These are phyloP conservation scores for Anastatus disparis DNA, from an alignment of 1,140 invertebrate species.

Conservation along the genomic window DNA sequence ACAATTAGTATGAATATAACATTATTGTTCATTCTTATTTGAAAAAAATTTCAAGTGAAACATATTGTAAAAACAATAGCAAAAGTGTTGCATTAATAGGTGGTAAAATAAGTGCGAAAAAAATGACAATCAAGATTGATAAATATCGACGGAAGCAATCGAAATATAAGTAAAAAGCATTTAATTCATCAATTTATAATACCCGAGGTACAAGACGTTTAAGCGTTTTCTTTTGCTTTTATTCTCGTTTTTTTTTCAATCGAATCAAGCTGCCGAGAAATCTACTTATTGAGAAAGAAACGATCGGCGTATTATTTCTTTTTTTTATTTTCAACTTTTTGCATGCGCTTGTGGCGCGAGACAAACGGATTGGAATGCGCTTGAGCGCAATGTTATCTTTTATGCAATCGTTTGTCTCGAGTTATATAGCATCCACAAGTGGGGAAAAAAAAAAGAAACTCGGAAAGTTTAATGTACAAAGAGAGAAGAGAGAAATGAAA, in stretches of 20 bases:
- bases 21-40: no score
- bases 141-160: conserved; percentile 8
- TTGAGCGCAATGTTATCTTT: conserved; percentile 7
- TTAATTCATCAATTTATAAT: conserved; percentile 28
- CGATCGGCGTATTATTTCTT: conserved; percentile 2
- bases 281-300: conserved; percentile 30
- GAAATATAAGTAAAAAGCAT: conserved; percentile 14
- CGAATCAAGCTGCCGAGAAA: no score
- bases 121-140: conserved; percentile 16
- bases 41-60: no score
- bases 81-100: not conserved
- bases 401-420: not conserved
- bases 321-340: no score
- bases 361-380: conserved; percentile 9
- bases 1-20: no score
- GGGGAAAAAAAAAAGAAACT: not conserved
- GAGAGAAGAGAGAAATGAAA: conserved; percentile 1
- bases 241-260: no score
- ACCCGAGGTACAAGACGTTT: not conserved
- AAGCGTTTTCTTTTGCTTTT: not conserved
- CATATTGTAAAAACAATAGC: no score
- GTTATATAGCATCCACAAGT: not conserved
- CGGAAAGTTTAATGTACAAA: not conserved
- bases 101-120: not conserved
- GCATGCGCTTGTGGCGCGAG: no score